Conservation (phyloP, 2,113 vertebrate species). For the Engraulis encrasicolus region DNA sequence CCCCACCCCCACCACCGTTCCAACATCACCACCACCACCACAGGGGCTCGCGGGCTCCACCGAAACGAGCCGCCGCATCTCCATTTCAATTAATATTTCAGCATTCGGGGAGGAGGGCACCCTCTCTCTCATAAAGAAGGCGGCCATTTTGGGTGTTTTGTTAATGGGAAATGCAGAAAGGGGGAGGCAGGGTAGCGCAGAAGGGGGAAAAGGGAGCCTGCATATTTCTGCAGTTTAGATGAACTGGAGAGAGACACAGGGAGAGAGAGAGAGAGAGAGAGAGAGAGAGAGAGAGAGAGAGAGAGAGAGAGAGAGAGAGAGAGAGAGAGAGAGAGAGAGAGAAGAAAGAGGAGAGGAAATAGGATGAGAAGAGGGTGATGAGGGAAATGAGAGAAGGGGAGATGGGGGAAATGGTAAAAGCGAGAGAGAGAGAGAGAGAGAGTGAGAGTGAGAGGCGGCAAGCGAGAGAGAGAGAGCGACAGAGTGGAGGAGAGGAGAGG, state of each 20-base stretch:
- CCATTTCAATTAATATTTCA: conserved; percentile 67
- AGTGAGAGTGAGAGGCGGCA: too few species aligned
- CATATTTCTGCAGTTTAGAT: conserved; percentile 46
- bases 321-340: neutral
- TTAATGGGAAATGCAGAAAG: conserved; percentile 58
- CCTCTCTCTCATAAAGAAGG: conserved; percentile 53
- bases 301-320: too few species aligned
- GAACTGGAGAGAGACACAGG: conserved; percentile 39
- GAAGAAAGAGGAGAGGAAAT: too few species aligned
- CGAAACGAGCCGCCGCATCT: conserved; percentile 7
- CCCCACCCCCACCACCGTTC: neutral
- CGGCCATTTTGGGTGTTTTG: conserved; percentile 58
- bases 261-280: neutral
- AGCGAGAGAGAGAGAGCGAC: neutral
- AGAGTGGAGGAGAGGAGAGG: conserved; percentile 5
- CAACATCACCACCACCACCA: neutral
- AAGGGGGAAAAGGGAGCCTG: neutral
- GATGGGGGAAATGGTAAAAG: too few species aligned
- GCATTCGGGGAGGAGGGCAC: conserved; percentile 52
- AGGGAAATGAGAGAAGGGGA: too few species aligned
- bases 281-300: conserved; percentile 44
- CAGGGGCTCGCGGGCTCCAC: conserved; percentile 39
- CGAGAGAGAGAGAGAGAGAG: too few species aligned
- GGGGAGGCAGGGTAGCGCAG: too few species aligned
- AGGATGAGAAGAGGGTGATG: too few species aligned